A percentile compares a stretch with the other conserved stretches of the same genome.
phyloP scores from a whole-genome alignment of 1,140 invertebrate genomes.

The Trichonephila inaurata region DNA sequence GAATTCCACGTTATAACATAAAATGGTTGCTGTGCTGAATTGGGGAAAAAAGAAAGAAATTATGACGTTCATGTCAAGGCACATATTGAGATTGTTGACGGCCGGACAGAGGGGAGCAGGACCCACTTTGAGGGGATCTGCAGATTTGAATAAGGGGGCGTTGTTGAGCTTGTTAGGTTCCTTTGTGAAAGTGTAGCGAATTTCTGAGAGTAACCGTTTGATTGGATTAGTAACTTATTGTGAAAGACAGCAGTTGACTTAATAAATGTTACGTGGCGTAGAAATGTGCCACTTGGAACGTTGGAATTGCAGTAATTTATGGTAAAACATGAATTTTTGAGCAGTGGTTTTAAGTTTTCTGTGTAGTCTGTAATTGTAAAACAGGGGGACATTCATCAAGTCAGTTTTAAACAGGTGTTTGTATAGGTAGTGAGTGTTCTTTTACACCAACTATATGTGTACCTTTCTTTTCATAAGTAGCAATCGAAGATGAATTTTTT shows the following conservation, averaged over 20 bases:
- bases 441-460: no score
- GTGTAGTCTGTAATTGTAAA: not conserved
- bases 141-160: conserved; percentile 56
- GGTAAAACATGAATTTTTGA: not conserved
- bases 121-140: not conserved
- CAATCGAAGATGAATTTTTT: no score
- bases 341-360: not conserved
- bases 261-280: conserved; percentile 22
- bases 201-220: conserved; percentile 45
- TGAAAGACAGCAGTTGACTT: conserved; percentile 23
- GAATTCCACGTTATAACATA: conserved; percentile 48
- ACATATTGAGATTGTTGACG: conserved; percentile 71
- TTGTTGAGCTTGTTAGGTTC: conserved; percentile 48
- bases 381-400: no score
- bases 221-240: conserved; percentile 66
- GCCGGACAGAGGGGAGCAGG: conserved; percentile 46
- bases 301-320: not conserved
- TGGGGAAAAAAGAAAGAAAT: conserved; percentile 47
- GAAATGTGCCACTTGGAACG: not conserved
- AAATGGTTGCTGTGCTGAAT: conserved; percentile 27
- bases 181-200: conserved; percentile 56
- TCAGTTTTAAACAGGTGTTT: no score
- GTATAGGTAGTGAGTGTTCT: no score
- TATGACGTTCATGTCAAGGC: conserved; percentile 63
- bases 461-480: no score